phyloP scores from a whole-genome alignment of 2,888 invertebrate species.

The Helleia helle region DNA sequence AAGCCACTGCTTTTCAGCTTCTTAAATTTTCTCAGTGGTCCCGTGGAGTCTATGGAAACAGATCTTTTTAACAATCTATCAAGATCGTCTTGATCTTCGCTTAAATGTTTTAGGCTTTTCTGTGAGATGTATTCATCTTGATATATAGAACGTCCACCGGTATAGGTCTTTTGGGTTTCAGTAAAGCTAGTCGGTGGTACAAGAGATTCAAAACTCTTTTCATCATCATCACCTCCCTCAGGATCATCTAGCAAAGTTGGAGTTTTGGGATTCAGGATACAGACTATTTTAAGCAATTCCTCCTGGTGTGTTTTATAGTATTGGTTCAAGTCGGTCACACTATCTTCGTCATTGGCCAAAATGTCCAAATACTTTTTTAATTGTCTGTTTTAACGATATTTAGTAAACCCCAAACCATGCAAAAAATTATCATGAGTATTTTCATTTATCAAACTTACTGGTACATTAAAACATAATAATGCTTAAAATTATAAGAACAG shows the following conservation, averaged over 20 bases:
- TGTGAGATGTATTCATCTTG: slow-evolving; percentile 50
- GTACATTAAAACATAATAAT: no score
- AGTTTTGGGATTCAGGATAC: slow-evolving; percentile 51
- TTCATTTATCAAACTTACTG: no score
- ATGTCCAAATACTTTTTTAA: slow-evolving; percentile 76
- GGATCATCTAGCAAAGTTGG: slow-evolving; percentile 48
- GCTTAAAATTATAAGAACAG: no score
- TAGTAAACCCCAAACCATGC: slow-evolving; percentile 62
- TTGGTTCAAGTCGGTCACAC: slow-evolving; percentile 47
- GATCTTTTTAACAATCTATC: slow-evolving; percentile 69
- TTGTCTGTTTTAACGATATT: slow-evolving; percentile 45
- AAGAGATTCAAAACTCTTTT: slow-evolving; percentile 33
- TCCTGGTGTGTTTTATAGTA: slow-evolving; percentile 59
- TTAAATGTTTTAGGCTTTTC: slow-evolving; percentile 49
- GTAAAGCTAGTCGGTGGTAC: slow-evolving; percentile 31
- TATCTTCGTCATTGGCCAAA: slow-evolving; percentile 67
- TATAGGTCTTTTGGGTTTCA: slow-evolving; percentile 37
- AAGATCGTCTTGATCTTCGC: slow-evolving; percentile 57
- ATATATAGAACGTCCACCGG: slow-evolving; percentile 48
- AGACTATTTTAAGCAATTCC: slow-evolving; percentile 49
- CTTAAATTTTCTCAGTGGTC: slow-evolving; percentile 69
- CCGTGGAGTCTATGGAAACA: slow-evolving; percentile 53
- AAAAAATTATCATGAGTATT: slow-evolving; percentile 54
- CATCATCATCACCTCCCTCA: slow-evolving; percentile 52
- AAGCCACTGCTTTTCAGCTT: slow-evolving; percentile 77